Base-by-base conservation (phyloP, 2,888 invertebrate genomes). In the Hoplodrina ambigua region DNA sequence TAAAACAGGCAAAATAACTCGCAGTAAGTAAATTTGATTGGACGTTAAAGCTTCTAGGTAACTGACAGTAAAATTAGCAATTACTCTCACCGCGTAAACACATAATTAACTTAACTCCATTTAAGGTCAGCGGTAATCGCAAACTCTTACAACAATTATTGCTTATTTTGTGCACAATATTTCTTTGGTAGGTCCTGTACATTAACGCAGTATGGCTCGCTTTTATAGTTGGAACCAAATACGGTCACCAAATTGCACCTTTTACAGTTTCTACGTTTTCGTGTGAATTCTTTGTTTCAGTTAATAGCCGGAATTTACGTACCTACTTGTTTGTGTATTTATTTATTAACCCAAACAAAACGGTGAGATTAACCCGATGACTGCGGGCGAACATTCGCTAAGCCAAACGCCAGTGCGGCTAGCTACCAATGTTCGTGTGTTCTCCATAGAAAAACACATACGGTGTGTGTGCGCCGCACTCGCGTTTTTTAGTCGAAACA, bases 11-110 rank as follows among this genome's bases (percentile, higher is more conserved):
- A 85, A 89, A 93, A 89, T 91, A 89, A 87, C 87, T 83, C 78
- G 85, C 78, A 78, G 75, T 85, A 83, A 87, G 89, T 90, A 89
- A 89, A 89, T 92, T 93, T 93, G 91, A 94, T 93, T 92, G 91
- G 83, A 86, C 89, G 87, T 91, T 90, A 91, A 91, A 87, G 86
- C 84, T 92, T 91, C 90, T 91, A 89, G 89, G 90, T 90, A 91
- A 88, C 87, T 90, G 91, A 88, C 87, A 85, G 83, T 89, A 80
- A 87, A 90, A 83, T 83, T 81, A 79, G 80, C 87, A 85, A 88
- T 81, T 83, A 83, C 72, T 72, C 74, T 82, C 53, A 75, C 81
- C 78, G 77, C 76, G 86, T 90, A 86, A 91, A 90, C 88, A 89
- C 84, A 78, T 87, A 78, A 88, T 89, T 87, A 88, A 85, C 75